Percentiles rank a stretch among this genome's conserved stretches.
phyloP scores from a whole-genome alignment of 64 coral and sea anemone genomes.

The Porites australiensis region DNA sequence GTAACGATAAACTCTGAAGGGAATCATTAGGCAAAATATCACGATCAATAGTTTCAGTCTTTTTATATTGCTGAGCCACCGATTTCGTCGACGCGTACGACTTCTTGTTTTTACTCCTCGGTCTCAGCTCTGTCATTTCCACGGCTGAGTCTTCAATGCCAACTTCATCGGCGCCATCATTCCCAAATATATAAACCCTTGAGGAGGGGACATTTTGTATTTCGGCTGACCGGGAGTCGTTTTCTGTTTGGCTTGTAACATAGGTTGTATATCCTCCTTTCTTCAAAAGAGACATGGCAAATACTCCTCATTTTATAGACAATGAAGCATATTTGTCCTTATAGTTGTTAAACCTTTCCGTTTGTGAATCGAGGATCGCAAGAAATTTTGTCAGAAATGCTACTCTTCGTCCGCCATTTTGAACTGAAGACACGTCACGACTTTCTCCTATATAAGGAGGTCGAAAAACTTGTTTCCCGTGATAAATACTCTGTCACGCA shows the following conservation, averaged over 20 bases:
- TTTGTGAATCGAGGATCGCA: not conserved
- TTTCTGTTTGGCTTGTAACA: constrained; percentile 52
- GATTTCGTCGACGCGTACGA: constrained; percentile 14
- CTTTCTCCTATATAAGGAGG: constrained; percentile 35
- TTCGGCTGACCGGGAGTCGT: constrained; percentile 6
- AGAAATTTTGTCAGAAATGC: not conserved
- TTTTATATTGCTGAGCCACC: constrained; percentile 52
- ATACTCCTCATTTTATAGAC: constrained; percentile 28
- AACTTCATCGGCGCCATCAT: constrained; percentile 65
- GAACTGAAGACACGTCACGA: constrained; percentile 43
- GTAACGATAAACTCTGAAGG: constrained; percentile 82
- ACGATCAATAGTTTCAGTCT: constrained; percentile 80
- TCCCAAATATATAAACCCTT: constrained; percentile 78
- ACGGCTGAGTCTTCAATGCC: constrained; percentile 41
- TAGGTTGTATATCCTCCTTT: constrained; percentile 66
- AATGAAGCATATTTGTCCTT: not conserved
- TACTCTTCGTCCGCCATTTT: constrained; percentile 20
- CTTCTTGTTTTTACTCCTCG: constrained; percentile 58
- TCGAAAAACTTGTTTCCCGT: constrained; percentile 15
- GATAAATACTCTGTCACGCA: not conserved
- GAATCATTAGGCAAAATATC: constrained; percentile 82
- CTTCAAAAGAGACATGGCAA: constrained; percentile 49
- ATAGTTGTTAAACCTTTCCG: not conserved
- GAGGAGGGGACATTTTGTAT: constrained; percentile 70
- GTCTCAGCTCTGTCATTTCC: constrained; percentile 70